phyloP scores from a whole-genome alignment of 2,888 invertebrate species.

The Ceraclea dissimilis region DNA sequence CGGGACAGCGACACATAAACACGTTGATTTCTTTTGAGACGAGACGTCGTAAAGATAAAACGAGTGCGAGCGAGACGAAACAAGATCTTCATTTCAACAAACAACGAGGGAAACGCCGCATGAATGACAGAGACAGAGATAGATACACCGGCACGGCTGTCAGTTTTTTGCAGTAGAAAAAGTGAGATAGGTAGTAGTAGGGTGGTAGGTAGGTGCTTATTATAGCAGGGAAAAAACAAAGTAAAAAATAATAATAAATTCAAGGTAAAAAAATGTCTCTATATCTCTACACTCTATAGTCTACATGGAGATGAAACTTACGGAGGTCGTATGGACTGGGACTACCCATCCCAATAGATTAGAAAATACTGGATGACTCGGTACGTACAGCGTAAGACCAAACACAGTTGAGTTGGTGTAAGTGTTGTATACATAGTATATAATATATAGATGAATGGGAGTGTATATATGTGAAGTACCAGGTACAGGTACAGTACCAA shows the following conservation, averaged over 20 bases:
- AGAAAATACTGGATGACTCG: no score
- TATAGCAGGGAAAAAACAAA: not conserved
- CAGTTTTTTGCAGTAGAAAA: not conserved
- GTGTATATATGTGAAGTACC: no score
- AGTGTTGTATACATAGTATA: no score
- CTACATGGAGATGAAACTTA: no score
- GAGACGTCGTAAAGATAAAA: conserved; percentile 30
- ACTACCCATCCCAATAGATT: no score
- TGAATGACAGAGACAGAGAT: not conserved
- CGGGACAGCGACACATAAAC: conserved; percentile 25
- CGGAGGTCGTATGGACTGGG: no score
- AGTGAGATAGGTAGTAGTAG: not conserved
- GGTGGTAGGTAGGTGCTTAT: not conserved
- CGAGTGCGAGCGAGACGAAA: conserved; percentile 33
- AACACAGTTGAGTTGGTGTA: no score
- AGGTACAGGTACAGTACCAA: no score
- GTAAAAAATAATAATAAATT: conserved; percentile 4
- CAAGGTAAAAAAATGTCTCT: conserved; percentile 5
- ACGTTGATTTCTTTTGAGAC: not conserved
- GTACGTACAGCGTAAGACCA: no score
- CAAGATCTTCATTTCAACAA: conserved; percentile 2
- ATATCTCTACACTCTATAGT: no score
- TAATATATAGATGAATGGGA: no score
- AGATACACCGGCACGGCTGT: not conserved
- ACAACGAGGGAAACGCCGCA: not conserved